These are phyloP conservation scores for Microcebus lehilahytsara DNA, from an alignment of 2,113 vertebrate genomes.

Conservation along the genomic window DNA sequence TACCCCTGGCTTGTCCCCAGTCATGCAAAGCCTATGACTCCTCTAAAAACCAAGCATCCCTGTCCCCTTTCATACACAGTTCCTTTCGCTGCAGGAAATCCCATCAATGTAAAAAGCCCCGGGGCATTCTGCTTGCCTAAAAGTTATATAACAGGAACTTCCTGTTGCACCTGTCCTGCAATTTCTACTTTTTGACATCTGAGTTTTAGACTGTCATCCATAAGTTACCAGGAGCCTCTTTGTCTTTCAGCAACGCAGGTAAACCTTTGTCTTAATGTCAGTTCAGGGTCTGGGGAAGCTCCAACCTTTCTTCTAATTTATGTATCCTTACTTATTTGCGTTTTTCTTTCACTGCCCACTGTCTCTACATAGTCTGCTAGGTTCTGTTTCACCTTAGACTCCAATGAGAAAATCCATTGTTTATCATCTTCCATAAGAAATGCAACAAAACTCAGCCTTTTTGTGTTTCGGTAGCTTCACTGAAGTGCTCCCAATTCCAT, in stretches of 20 bases:
- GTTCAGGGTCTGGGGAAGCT: not conserved
- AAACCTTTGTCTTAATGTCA: not conserved
- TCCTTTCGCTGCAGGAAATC: constrained; percentile 27
- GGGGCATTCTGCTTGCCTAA: not conserved
- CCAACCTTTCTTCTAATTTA: not conserved
- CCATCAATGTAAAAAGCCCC: not conserved
- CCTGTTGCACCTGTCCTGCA: not conserved
- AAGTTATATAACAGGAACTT: not conserved
- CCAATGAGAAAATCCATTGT: not conserved
- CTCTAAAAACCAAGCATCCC: not conserved
- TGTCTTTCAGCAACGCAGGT: not conserved
- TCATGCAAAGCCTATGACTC: not conserved
- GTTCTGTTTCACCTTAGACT: not conserved
- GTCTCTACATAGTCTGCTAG: not conserved
- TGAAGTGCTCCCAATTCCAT: not conserved
- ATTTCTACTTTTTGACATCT: not conserved
- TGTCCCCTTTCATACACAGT: not conserved
- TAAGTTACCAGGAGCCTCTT: not conserved
- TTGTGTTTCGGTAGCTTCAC: not conserved
- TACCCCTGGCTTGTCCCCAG: not conserved
- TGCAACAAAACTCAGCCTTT: not conserved
- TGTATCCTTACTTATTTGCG: not conserved
- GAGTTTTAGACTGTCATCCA: not conserved
- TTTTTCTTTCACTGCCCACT: not conserved
- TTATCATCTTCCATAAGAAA: constrained; percentile 26